These are phyloP conservation scores for Colaptes auratus DNA, from an alignment of 2,113 vertebrate species.

Conservation along the genomic window DNA sequence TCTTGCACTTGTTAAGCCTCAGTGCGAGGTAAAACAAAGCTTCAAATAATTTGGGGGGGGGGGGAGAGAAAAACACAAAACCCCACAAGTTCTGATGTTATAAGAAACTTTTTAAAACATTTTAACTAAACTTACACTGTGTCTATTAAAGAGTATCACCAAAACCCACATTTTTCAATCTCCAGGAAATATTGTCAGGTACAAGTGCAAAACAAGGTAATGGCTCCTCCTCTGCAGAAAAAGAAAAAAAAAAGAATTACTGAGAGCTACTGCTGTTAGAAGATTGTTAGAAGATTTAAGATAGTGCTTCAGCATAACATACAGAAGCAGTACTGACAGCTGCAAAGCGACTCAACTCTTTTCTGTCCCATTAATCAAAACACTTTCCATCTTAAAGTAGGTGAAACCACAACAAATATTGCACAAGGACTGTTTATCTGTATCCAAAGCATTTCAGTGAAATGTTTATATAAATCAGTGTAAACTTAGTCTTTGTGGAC, in stretches of 20 bases:
- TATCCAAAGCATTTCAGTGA: conserved; percentile 27
- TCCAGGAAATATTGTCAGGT: not conserved
- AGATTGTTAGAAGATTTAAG: not conserved
- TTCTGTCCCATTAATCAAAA: conserved; percentile 11
- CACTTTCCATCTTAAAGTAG: not conserved
- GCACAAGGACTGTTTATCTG: conserved; percentile 49
- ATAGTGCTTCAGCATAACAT: not conserved
- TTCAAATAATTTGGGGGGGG: not conserved
- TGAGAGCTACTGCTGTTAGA: not conserved
- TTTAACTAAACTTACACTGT: not conserved
- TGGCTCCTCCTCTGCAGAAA: not conserved
- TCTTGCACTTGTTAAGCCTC: not conserved
- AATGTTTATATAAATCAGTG: conserved; percentile 35
- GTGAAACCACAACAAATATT: conserved; percentile 58
- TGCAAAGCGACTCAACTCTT: not conserved
- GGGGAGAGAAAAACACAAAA: not conserved
- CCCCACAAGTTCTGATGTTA: not conserved
- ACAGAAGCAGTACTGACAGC: not conserved
- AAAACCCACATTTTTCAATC: not conserved
- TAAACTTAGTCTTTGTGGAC: not conserved
- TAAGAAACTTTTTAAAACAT: not conserved
- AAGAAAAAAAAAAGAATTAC: not conserved
- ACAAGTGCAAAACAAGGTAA: not conserved
- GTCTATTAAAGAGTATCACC: not conserved
- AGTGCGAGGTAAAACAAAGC: not conserved